Base-by-base conservation (phyloP, 2,113 vertebrate genomes). In the Lethenteron reissneri region DNA sequence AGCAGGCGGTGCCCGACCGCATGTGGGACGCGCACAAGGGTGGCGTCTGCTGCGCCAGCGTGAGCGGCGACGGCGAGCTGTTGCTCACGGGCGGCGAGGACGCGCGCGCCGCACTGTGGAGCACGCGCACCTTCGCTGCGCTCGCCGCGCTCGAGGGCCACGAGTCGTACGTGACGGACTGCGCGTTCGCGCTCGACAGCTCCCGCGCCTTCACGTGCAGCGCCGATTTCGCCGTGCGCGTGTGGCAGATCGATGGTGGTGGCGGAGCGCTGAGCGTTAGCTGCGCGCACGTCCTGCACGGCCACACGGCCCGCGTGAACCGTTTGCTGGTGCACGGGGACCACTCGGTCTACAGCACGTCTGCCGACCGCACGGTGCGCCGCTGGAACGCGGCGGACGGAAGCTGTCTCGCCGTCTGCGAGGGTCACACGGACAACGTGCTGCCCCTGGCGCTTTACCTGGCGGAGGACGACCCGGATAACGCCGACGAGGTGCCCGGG, bases 31-130 rank as follows among this genome's bases (percentile, higher is more conserved):
- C 41, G 69, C 84, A 86, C 80, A 79, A 79, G 5, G 84, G 84
- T 14, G 85, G 84, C 73, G 84, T 86, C 79, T 86, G 86, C 76
- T 86, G 85, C 84, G 76, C 85, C 72, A 86, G 84, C 75, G 75
- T 86, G 76, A 86, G 85, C 75, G 84, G 83, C 0, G 83, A 86
- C 6, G 85, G 85, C 71, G 80, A 80, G 77, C 82, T 82, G 57
- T 78, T 86, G 77, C 79, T 86, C 4, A 86, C 85, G 0, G 83
- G 83, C 70, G 86, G 85, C 9, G 85, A 86, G 76, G 85, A 86
- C 71, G 82, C 83, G 75, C 85, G 83, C 0, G 84, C 84, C 0
- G 78, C 84, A 12, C 79, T 86, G 73, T 86, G 85, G 85, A 83
- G 80, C 79, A 83, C 85, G 84, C 83, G 77, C 82, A 83, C 75